Evolutionary conservation across 2,888 invertebrate genomes (phyloP).

Genomic region (Rhorus exstirpatorius): DNA sequence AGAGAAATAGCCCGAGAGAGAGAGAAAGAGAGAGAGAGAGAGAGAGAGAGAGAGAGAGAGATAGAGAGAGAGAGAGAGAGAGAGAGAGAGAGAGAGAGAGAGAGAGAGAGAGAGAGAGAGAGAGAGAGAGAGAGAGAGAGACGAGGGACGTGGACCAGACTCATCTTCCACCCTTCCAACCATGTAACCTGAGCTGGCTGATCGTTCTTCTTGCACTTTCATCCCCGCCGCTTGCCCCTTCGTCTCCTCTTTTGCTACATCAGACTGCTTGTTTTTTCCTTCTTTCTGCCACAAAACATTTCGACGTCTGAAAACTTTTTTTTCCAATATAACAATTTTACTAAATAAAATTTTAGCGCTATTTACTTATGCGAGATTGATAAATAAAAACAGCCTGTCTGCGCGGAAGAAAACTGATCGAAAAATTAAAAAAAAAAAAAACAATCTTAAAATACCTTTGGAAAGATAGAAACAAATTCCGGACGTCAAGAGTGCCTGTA

Average conservation of each 20-base stretch:
- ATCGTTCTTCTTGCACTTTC: conserved; percentile 44
- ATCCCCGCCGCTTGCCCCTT: not conserved
- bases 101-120: conserved; percentile 8
- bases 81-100: conserved; percentile 9
- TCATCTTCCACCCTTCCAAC: conserved; percentile 11
- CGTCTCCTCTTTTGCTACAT: not conserved
- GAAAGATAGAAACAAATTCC: not conserved
- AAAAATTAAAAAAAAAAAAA: conserved; percentile 1
- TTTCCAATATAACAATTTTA: conserved; percentile 8
- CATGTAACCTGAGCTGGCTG: conserved; percentile 38
- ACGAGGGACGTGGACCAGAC: not conserved
- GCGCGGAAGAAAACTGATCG: not conserved
- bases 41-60: conserved; percentile 9
- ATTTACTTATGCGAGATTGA: not conserved
- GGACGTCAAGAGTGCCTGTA: not conserved
- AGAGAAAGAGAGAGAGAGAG: conserved; percentile 1
- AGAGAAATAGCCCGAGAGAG: conserved; percentile 16
- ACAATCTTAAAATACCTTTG: not conserved
- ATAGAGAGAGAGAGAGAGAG: conserved; percentile 8
- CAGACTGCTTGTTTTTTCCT: conserved; percentile 2
- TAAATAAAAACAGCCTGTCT: not conserved
- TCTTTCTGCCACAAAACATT: conserved; percentile 32
- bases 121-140: conserved; percentile 9
- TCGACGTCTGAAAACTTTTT: conserved; percentile 41
- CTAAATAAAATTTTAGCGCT: conserved; percentile 7